phyloP scores from a whole-genome alignment of 35 echinoderm and acorn worm species.

The Apostichopus californicus region DNA sequence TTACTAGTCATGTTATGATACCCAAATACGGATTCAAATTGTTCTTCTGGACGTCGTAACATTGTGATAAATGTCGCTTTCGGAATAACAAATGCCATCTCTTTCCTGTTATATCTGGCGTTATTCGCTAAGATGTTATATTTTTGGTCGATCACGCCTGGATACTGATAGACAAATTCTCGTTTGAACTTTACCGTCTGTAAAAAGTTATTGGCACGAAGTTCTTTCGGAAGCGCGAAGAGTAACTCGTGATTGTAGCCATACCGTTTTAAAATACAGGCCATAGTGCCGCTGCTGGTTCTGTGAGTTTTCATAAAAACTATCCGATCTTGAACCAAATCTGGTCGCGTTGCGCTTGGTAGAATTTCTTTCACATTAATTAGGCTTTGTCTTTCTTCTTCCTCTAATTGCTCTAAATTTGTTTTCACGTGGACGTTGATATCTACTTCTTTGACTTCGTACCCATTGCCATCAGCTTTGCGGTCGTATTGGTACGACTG shows the following conservation, averaged over 20 bases:
- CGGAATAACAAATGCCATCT: slow-evolving; percentile 75
- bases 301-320: slow-evolving; percentile 57
- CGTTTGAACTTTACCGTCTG: slow-evolving; percentile 31
- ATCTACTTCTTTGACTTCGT: neutral
- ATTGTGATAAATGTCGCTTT: slow-evolving; percentile 79
- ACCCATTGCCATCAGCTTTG: neutral
- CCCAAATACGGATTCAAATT: slow-evolving; percentile 81
- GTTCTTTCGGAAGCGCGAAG: slow-evolving; percentile 35
- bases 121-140: slow-evolving; percentile 78
- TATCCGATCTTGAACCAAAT: neutral
- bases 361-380: neutral
- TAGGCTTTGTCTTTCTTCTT: neutral
- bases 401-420: neutral
- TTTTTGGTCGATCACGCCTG: slow-evolving; percentile 10
- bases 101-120: slow-evolving; percentile 73
- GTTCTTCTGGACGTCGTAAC: slow-evolving; percentile 64
- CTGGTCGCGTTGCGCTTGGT: neutral
- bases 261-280: slow-evolving; percentile 4
- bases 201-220: neutral
- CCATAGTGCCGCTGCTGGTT: slow-evolving; percentile 23
- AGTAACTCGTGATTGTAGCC: slow-evolving; percentile 21
- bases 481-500: neutral
- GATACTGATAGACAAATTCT: neutral
- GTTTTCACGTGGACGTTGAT: neutral
- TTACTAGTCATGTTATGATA: slow-evolving; percentile 54